Evolutionary conservation across 2,797 vertebrate species (phyloP), one percentile per base, ranked within the genome.

Genomic region (Eulemur rubriventer): DNA sequence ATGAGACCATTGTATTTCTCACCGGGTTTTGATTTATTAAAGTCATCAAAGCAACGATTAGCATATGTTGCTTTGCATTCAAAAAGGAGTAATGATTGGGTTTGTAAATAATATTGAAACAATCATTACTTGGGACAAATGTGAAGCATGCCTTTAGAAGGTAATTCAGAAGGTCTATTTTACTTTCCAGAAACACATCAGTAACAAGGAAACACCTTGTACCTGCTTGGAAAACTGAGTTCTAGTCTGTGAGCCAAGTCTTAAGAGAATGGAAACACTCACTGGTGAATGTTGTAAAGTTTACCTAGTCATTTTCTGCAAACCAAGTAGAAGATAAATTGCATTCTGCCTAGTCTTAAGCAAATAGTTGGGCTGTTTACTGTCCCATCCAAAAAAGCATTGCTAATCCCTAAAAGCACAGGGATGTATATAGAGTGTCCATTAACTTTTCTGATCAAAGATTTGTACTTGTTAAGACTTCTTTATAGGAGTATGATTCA

Each of bases 1-100:
- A 24, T 9, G 24, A 76, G 38, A 79, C 55, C 6, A 6, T 63
- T 82, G 41, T 69, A 26, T 30, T 95, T 96, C 22, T 84, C 38
- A 41, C 46, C 41, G 24, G 2, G 43, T n/a, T 96, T 87, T 92
- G 10, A 91, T 80, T 91, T 90, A 84, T 78, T 96, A 67, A 85
- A 91, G 17, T 61, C 33, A 79, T 67, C 18, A 73, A 65, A 83
- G 2, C n/a, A 81, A 85, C 30, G 84, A 67, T 76, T 86, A 91
- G 41, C 18, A 26, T 10, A 6, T 35, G 11, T 41, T 86, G 38
- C 48, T 89, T 92, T 72, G 43, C 33, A 55, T 73, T 95, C 11
- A 48, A 73, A 76, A 70, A 43, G 16, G 61, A 30, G 7, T 85
- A 46, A 43, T 50, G 41, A 80, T 55, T 87, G 1, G 2, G 2